Conservation (phyloP, 2,797 vertebrate species). For the Petrocephalus schoutedeni region DNA sequence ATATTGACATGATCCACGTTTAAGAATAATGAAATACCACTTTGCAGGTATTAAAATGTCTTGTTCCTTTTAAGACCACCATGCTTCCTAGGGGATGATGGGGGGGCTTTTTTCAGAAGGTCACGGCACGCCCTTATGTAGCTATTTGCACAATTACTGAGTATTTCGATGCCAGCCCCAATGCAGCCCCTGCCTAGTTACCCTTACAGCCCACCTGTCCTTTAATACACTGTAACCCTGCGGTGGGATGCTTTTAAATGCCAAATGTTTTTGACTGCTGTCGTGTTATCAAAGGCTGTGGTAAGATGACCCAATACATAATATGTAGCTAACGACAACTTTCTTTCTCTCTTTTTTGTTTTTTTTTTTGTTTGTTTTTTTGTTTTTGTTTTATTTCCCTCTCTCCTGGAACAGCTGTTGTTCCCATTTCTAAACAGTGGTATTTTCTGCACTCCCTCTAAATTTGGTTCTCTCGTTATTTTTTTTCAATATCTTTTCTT, state of each 20-base stretch:
- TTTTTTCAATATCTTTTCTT: constrained; percentile 31
- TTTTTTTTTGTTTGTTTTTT: constrained; percentile 17
- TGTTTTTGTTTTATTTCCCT: constrained; percentile 35
- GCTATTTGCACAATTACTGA: not conserved
- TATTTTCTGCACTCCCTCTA: constrained; percentile 22
- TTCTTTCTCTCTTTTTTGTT: constrained; percentile 30
- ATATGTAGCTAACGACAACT: constrained; percentile 40
- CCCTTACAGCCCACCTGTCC: not conserved
- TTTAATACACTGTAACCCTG: not conserved
- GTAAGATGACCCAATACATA: constrained; percentile 22
- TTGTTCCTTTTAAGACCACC: not conserved
- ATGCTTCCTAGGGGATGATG: not conserved
- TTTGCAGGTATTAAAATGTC: not conserved
- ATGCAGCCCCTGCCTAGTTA: not conserved
- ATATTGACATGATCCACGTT: not conserved
- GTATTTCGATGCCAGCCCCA: not conserved
- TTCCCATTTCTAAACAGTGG: constrained; percentile 40
- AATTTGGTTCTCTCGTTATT: constrained; percentile 20
- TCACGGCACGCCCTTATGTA: not conserved
- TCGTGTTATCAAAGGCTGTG: constrained; percentile 30
- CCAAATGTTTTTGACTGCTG: constrained; percentile 9
- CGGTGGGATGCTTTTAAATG: not conserved
- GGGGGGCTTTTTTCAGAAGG: not conserved
- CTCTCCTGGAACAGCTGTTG: constrained; percentile 50
- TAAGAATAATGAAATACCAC: not conserved